phyloP scores from a whole-genome alignment of 2,888 invertebrate genomes.

The Drosophila leonis region DNA sequence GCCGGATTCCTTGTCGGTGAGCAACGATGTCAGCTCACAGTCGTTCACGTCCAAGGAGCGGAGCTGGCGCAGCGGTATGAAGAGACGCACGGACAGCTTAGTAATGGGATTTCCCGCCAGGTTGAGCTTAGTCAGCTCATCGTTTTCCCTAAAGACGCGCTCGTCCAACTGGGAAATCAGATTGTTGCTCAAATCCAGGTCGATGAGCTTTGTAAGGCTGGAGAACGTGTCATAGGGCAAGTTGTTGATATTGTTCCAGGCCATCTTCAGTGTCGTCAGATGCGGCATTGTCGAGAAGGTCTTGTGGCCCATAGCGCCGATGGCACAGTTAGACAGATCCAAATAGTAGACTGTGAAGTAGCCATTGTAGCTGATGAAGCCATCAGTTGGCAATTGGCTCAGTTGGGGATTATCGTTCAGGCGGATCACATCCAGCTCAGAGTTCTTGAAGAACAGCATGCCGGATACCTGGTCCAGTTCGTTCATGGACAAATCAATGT shows the following conservation, averaged over 20 bases:
- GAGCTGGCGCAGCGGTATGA: slow-evolving; percentile 88
- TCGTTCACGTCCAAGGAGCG: slow-evolving; percentile 90
- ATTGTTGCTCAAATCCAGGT: slow-evolving; percentile 91
- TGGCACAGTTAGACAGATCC: slow-evolving; percentile 91
- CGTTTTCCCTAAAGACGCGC: slow-evolving; percentile 89
- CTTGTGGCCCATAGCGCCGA: slow-evolving; percentile 88
- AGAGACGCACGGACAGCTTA: slow-evolving; percentile 89
- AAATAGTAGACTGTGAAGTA: slow-evolving; percentile 89
- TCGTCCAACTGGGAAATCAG: slow-evolving; percentile 88
- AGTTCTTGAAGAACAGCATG: slow-evolving; percentile 90
- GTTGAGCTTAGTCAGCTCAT: slow-evolving; percentile 88
- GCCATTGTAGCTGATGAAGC: slow-evolving; percentile 88
- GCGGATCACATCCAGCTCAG: slow-evolving; percentile 89
- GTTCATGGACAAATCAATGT: slow-evolving; percentile 91
- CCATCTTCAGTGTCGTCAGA: slow-evolving; percentile 88
- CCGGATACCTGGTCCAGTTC: slow-evolving; percentile 89
- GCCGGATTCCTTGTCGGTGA: slow-evolving; percentile 87
- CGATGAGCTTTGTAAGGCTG: slow-evolving; percentile 87
- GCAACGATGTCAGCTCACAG: slow-evolving; percentile 89
- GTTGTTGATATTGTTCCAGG: slow-evolving; percentile 88
- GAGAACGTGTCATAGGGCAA: slow-evolving; percentile 87
- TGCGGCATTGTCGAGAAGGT: slow-evolving; percentile 91
- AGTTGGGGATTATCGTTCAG: slow-evolving; percentile 90
- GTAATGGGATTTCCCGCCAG: slow-evolving; percentile 91
- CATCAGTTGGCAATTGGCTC: slow-evolving; percentile 88